These are phyloP conservation scores for Vanessa cardui DNA, from an alignment of 2,888 invertebrate genomes.

Conservation along the genomic window DNA sequence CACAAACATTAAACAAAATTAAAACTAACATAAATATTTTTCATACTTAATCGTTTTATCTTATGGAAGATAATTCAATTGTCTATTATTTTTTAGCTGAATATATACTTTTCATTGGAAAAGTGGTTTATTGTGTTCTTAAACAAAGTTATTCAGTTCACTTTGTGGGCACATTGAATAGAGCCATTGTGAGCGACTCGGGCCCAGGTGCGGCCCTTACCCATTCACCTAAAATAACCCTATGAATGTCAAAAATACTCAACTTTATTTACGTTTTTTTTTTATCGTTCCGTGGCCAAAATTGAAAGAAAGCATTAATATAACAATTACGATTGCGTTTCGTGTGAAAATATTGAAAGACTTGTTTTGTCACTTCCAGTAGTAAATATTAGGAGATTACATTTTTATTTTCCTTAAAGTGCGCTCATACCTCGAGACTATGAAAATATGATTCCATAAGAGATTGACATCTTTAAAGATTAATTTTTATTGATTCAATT, in stretches of 20 bases:
- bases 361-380: no score
- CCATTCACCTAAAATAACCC: conserved; percentile 68
- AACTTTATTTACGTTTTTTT: conserved; percentile 63
- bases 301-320: conserved; percentile 48
- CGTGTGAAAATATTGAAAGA: neutral
- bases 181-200: conserved; percentile 61
- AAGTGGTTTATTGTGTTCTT: conserved; percentile 81
- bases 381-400: no score
- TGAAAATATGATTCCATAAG: no score
- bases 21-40: conserved; percentile 12
- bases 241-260: conserved; percentile 78
- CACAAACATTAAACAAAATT: no score
- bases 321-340: conserved; percentile 16
- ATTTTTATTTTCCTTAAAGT: no score
- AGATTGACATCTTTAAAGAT: no score
- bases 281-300: conserved; percentile 56
- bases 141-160: conserved; percentile 80
- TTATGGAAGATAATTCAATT: conserved; percentile 17
- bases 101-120: conserved; percentile 53
- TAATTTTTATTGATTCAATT: no score
- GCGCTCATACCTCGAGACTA: no score
- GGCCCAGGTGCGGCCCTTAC: conserved; percentile 70
- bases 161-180: conserved; percentile 68
- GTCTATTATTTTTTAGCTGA: conserved; percentile 54
- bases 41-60: conserved; percentile 10